These are phyloP conservation scores for Zaprionus obscuricornis DNA, from an alignment of 2,888 invertebrate species.

Conservation along the genomic window DNA sequence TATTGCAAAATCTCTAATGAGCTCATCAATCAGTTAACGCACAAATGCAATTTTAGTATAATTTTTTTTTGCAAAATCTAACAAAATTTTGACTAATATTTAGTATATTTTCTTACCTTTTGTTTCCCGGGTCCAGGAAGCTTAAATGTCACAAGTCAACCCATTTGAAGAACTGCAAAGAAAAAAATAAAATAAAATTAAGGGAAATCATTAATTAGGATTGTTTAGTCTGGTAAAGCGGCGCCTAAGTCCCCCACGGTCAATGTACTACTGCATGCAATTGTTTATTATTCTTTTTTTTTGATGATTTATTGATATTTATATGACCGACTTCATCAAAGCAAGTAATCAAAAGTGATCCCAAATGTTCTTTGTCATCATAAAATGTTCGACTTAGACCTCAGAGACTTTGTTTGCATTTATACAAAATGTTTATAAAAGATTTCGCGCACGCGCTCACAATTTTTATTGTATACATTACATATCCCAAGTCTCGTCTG, in stretches of 20 bases:
- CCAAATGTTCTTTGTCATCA: no score
- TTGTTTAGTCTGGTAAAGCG: conserved; percentile 27
- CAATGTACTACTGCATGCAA: conserved; percentile 10
- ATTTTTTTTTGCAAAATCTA: conserved; percentile 5
- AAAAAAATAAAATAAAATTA: conserved; percentile 16
- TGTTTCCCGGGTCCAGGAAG: conserved; percentile 83
- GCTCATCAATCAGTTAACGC: conserved; percentile 52
- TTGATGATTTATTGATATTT: conserved; percentile 30
- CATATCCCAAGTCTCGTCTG: no score
- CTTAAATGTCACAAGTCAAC: conserved; percentile 82
- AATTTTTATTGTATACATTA: no score
- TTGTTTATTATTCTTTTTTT: conserved; percentile 34
- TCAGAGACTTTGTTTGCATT: no score
- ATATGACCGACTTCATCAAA: conserved; percentile 11
- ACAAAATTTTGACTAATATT: no score
- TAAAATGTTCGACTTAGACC: no score
- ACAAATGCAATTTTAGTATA: conserved; percentile 31
- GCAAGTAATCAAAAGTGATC: no score
- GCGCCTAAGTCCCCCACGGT: conserved; percentile 14
- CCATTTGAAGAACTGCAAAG: conserved; percentile 83
- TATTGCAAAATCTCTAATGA: not conserved
- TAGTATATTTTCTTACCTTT: conserved; percentile 76
- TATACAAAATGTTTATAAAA: no score
- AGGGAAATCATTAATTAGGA: no score
- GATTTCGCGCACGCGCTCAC: no score